These are phyloP conservation scores for Ophion ventricosus DNA, from an alignment of 2,888 invertebrate genomes.

Conservation along the genomic window DNA sequence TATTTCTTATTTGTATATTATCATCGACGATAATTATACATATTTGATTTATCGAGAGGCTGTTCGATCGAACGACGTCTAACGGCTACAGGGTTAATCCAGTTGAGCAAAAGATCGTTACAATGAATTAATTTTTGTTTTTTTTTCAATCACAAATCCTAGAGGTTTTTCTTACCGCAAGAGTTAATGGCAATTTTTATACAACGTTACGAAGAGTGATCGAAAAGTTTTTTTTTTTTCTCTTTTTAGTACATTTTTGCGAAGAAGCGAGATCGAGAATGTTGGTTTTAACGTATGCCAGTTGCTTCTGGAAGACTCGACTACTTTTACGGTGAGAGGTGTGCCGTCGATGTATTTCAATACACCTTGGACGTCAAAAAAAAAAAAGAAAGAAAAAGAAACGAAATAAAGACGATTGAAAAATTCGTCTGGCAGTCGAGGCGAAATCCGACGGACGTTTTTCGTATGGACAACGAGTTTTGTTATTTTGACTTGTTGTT, in stretches of 20 bases:
- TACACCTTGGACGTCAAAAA: constrained; percentile 20
- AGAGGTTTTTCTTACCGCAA: constrained; percentile 44
- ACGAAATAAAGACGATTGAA: constrained; percentile 4
- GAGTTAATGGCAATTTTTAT: constrained; percentile 65
- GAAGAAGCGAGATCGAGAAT: constrained; percentile 13
- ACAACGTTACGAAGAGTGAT: constrained; percentile 52
- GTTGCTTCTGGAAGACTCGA: constrained; percentile 62
- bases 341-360: constrained; percentile 71
- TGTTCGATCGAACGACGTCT: constrained; percentile 6
- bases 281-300: constrained; percentile 7
- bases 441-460: constrained; percentile 9
- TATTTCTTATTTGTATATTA: too few relatives aligned
- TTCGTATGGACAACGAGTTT: neutral
- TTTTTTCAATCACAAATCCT: constrained; percentile 26
- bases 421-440: constrained; percentile 49
- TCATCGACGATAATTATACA: too few relatives aligned
- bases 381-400: neutral
- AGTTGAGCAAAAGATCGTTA: neutral
- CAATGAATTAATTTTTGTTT: constrained; percentile 19
- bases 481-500: neutral
- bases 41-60: neutral
- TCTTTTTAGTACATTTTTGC: neutral
- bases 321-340: constrained; percentile 59
- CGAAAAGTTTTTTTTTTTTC: neutral
- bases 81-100: constrained; percentile 20